Evolutionary conservation across 1,140 invertebrate species (phyloP).

Genomic region (Platorchestia sp.): DNA sequence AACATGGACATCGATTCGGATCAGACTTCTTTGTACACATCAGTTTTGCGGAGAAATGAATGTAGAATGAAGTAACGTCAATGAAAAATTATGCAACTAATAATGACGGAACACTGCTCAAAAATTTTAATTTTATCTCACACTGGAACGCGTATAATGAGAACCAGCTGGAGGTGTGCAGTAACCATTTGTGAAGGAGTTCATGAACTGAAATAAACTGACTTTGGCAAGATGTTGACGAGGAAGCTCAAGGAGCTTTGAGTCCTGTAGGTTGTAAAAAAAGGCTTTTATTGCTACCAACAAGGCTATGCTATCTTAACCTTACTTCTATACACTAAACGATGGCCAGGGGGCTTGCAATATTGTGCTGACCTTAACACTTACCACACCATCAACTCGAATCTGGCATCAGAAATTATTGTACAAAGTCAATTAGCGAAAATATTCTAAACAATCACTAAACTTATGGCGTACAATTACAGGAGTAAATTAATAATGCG

Average conservation of each 20-base stretch:
- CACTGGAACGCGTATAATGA: neutral
- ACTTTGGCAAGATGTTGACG: neutral
- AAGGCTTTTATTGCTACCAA: conserved; percentile 25
- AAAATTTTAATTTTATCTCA: too few species aligned
- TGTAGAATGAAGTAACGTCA: neutral
- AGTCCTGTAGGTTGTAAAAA: neutral
- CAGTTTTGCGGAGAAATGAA: neutral
- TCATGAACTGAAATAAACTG: neutral
- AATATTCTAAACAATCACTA: neutral
- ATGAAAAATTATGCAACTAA: neutral
- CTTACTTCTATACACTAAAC: conserved; percentile 5
- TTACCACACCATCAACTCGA: conserved; percentile 11
- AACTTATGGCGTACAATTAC: neutral
- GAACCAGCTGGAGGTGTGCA: neutral
- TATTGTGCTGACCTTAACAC: conserved; percentile 28
- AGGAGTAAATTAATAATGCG: conserved; percentile 26
- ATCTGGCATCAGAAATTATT: conserved; percentile 33
- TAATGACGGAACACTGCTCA: neutral
- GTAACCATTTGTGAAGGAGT: neutral
- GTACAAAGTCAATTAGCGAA: neutral
- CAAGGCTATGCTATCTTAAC: conserved; percentile 29
- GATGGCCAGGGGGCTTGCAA: conserved; percentile 39
- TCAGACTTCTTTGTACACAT: neutral
- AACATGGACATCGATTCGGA: too few species aligned
- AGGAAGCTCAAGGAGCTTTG: neutral